Base-by-base conservation (phyloP, 2,113 vertebrate species). In the Egretta garzetta region DNA sequence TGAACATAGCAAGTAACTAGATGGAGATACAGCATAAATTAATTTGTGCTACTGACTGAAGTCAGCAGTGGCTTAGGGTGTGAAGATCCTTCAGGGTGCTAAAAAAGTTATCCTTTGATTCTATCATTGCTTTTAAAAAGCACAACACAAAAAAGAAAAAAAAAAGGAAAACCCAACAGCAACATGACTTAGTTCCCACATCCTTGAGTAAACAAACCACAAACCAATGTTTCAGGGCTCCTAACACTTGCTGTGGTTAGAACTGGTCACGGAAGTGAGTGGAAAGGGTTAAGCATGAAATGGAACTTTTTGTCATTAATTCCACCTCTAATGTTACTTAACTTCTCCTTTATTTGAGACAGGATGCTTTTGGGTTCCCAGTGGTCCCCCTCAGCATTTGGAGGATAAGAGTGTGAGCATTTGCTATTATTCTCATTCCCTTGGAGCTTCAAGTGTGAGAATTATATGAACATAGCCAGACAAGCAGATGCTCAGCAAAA, bases 391-490 rank as follows among this genome's bases (percentile, higher is more conserved):
- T 80, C 93, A 88, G 90, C 86, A 59, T 84, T 91, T 81, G 85
- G 93, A 98, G 94, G 91, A 95, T 75, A 96, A 84, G 74, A 94
- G 89, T 96, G 93, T 86, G 71, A 80, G 56, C 22, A 23, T 60
- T 86, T 91, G 89, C 82, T 82, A 90, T 92, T 84, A 55, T 80
- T 91, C 96, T 97, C 66, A 90, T 96, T 97, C 75, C 41, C 82
- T 93, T 92, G 88, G 95, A 94, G 91, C 79, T 96, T 76, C 20
- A 66, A 96, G 75, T 64, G 93, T 85, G 81, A 66, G 71, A 95
- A 93, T 90, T 91, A 82, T 37, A 80, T 73, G 80, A 97, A 96
- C 90, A 88, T 87, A 96, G 70, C 88, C 82, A 97, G 96, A 96
- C 53, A 96, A 96, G 75, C 87, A 97, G 95, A 96, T 91, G 81